Conservation (phyloP, 2,888 invertebrate genomes). For the Spicauda simplicius region DNA sequence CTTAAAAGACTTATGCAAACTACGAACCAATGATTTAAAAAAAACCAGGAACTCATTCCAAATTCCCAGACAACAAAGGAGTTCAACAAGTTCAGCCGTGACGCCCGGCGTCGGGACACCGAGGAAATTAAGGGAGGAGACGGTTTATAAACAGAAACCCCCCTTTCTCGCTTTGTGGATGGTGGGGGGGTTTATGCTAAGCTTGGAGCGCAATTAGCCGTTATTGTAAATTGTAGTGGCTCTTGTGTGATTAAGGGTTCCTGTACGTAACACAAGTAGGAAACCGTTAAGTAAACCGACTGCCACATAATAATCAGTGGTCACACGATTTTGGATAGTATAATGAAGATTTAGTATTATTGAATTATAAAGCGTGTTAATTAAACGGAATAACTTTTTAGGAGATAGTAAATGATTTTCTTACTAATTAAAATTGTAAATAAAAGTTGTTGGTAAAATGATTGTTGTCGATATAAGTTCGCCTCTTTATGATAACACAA, state of each 20-base stretch:
- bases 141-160: background rate
- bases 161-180: background rate
- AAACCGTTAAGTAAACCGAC: no score
- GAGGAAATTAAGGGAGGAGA: slow-evolving; percentile 1
- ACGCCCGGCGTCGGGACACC: slow-evolving; percentile 4
- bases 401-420: no score
- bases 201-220: slow-evolving; percentile 3
- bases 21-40: background rate
- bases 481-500: no score
- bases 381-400: no score
- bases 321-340: no score
- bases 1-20: background rate
- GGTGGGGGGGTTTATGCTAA: background rate
- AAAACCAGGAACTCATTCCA: slow-evolving; percentile 5
- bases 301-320: no score
- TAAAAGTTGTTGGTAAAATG: no score
- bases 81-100: slow-evolving; percentile 18
- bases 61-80: slow-evolving; percentile 17
- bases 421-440: no score
- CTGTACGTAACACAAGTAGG: no score
- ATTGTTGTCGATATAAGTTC: no score
- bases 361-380: no score
- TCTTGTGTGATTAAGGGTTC: background rate
- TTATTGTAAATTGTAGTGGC: background rate
- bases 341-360: no score